These are phyloP conservation scores for Mastomys coucha DNA, from an alignment of 2,113 vertebrate species.

Conservation along the genomic window DNA sequence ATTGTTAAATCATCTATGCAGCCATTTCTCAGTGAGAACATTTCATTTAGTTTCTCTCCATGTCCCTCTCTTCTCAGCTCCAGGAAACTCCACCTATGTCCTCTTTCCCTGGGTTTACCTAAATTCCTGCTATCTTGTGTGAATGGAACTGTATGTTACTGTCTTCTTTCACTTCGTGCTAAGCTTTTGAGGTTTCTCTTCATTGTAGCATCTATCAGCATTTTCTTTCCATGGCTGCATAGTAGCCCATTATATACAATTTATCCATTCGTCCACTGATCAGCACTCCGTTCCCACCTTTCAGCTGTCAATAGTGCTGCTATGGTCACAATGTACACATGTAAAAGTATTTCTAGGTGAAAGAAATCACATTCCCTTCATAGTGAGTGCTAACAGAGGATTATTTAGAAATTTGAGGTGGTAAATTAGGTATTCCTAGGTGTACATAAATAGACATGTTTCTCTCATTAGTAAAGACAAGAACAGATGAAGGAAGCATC, in stretches of 20 bases:
- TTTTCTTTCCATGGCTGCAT: background rate
- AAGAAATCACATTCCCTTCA: conserved; percentile 32
- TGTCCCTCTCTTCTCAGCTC: background rate
- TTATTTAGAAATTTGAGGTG: conserved; percentile 49
- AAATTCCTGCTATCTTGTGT: background rate
- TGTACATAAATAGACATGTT: conserved; percentile 32
- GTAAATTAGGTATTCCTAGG: conserved; percentile 40
- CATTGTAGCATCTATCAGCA: background rate
- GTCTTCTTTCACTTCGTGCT: background rate
- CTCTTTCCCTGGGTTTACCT: background rate
- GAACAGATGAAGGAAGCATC: background rate
- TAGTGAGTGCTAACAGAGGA: background rate
- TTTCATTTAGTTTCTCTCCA: background rate
- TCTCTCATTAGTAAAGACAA: conserved; percentile 57
- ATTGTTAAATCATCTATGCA: background rate
- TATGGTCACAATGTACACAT: background rate
- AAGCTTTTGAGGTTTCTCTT: background rate
- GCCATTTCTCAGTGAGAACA: background rate
- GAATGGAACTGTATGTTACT: background rate
- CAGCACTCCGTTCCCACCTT: background rate
- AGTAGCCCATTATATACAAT: background rate
- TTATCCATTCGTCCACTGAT: background rate
- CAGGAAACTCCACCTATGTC: background rate
- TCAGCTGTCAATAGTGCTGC: background rate
- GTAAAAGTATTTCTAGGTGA: conserved; percentile 41